Base-by-base conservation (phyloP, 2,797 vertebrate species). In the Pseudochaenichthys georgianus region DNA sequence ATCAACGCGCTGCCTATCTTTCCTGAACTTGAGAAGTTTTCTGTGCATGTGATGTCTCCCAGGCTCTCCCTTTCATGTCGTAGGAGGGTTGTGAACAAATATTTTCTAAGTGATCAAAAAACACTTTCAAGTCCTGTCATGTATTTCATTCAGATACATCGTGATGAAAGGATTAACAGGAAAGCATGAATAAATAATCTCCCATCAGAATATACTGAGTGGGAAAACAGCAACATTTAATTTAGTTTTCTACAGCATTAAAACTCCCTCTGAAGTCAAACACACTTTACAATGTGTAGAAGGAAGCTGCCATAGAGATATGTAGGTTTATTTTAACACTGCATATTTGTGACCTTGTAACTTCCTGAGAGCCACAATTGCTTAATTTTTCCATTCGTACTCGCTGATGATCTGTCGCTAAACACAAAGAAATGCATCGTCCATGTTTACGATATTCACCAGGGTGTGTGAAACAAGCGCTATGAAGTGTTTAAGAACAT, bases 171-270 rank as follows among this genome's bases (percentile, higher is more conserved):
- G 15, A 54, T 64, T 67, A 28, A 60, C 16, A 70, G 54, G 61
- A 76, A 68, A 64, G 60, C 43, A 78, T 78, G 9, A 83, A 79
- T 83, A 77, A 70, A 70, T 79, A 17, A 77, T 79, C 13, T 43
- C 42, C 48, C 59, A 63, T 2, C 17, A 61, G 42, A 58, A 19
- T 53, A 15, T 5, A 46, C 38, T 13, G 13, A 0, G 9, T 51
- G 16, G 16, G 4, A 52, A 76, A 69, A 60, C 47, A 10, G 55
- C 42, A 2, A 6, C 43, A 31, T 47, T 51, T 9, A 53, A 52
- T 60, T 31, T 61, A 0, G 0, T 21, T 76, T 58, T 73, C 19
- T 0, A 1, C 1, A 28, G 65, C 42, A 70, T 16, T 16, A 19
- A 28, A 73, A n/a, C 71, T 51, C 53, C 38, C 12, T 51, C 48